Percentiles rank a stretch among this genome's conserved stretches.
These are phyloP conservation scores for Calidris pugnax DNA, from an alignment of 2,113 vertebrate species.

Conservation along the genomic window DNA sequence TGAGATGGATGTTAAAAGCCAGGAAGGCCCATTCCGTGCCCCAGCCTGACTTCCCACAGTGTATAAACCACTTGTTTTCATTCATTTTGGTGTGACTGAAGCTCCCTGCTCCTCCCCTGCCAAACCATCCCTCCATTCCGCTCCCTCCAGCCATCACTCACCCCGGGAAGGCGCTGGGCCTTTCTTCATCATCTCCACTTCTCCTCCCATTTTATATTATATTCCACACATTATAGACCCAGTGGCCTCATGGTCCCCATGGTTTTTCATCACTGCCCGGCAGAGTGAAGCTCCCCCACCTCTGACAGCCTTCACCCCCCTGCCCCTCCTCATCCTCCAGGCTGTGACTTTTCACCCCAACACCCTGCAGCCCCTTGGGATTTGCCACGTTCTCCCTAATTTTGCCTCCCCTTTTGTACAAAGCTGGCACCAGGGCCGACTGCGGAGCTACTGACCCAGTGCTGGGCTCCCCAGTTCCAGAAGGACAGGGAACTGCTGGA, in stretches of 20 bases:
- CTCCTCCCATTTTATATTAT: not conserved
- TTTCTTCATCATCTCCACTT: not conserved
- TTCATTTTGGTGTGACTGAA: not conserved
- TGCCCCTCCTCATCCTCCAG: not conserved
- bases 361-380: not conserved
- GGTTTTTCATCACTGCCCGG: not conserved
- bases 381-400: not conserved
- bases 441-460: too few relatives aligned
- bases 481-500: too few relatives aligned
- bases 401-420: not conserved
- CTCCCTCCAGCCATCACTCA: not conserved
- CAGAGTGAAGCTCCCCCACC: not conserved
- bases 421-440: not conserved
- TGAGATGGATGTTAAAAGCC: not conserved
- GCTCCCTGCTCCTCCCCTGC: not conserved
- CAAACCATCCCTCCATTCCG: not conserved
- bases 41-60: not conserved
- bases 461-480: too few relatives aligned
- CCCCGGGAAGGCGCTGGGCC: not conserved
- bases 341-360: not conserved
- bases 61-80: not conserved
- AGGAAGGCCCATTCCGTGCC: not conserved
- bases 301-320: not conserved
- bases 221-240: rapidly evolving
- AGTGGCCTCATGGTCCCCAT: not conserved